These are phyloP conservation scores for Drosophila atripex DNA, from an alignment of 2,888 invertebrate species.

Conservation along the genomic window DNA sequence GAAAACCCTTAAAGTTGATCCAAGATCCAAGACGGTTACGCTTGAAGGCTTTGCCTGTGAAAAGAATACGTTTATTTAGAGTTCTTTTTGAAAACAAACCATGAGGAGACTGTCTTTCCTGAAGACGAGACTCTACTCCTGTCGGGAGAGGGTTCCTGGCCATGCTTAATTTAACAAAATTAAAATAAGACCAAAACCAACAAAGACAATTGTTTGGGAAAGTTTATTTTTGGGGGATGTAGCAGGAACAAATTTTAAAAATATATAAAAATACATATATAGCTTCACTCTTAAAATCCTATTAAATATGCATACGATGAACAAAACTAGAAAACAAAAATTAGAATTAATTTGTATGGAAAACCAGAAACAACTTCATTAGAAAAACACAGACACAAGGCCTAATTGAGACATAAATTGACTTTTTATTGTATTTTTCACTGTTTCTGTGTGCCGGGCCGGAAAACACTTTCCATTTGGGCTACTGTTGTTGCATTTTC, in stretches of 20 bases:
- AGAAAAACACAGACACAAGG: neutral
- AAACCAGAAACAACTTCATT: slow-evolving; percentile 23
- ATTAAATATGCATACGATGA: slow-evolving; percentile 1
- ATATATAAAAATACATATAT: too few species aligned
- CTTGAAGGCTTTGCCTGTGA: slow-evolving; percentile 74
- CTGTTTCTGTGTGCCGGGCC: slow-evolving; percentile 17
- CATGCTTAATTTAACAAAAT: slow-evolving; percentile 71
- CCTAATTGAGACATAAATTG: slow-evolving; percentile 63
- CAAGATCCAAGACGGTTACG: slow-evolving; percentile 55
- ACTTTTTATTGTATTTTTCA: slow-evolving; percentile 2
- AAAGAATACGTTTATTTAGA: slow-evolving; percentile 18
- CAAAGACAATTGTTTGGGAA: neutral
- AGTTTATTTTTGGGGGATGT: neutral
- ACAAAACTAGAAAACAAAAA: slow-evolving; percentile 14
- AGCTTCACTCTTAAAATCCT: too few species aligned
- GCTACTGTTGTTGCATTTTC: slow-evolving; percentile 22
- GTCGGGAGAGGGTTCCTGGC: slow-evolving; percentile 21
- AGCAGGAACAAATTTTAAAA: neutral
- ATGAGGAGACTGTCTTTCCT: neutral
- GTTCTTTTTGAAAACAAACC: neutral
- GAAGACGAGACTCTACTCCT: slow-evolving; percentile 10
- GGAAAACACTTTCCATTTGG: slow-evolving; percentile 32
- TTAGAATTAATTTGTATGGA: slow-evolving; percentile 9
- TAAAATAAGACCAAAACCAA: slow-evolving; percentile 17
- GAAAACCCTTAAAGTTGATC: slow-evolving; percentile 9